Evolutionary conservation across 1,140 invertebrate genomes (phyloP).

Genomic region (Chrysoperla carnea): DNA sequence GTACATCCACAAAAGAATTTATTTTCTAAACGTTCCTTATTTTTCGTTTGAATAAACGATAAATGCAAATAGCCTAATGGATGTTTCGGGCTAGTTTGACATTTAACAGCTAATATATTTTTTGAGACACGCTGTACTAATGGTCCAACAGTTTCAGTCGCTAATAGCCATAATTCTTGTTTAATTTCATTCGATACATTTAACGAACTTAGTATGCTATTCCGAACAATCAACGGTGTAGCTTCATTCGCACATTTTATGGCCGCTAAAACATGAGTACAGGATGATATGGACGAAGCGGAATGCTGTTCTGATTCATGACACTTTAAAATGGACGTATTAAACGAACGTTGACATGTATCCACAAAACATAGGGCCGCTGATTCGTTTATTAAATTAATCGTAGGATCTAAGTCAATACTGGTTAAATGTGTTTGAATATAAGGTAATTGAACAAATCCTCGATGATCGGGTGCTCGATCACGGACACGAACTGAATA

Average conservation of each 20-base stretch:
- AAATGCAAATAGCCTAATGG: constrained; percentile 61
- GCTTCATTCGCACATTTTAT: constrained; percentile 45
- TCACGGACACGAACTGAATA: constrained; percentile 52
- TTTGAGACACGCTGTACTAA: constrained; percentile 62
- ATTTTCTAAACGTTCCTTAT: constrained; percentile 32
- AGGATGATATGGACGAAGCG: constrained; percentile 18
- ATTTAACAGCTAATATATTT: constrained; percentile 61
- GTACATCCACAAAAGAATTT: constrained; percentile 46
- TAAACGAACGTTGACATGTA: constrained; percentile 36
- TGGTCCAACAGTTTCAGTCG: constrained; percentile 42
- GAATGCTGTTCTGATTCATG: constrained; percentile 24
- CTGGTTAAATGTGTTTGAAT: constrained; percentile 19
- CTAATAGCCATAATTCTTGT: constrained; percentile 45
- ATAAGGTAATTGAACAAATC: constrained; percentile 54
- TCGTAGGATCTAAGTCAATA: constrained; percentile 26
- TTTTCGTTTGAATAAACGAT: constrained; percentile 36
- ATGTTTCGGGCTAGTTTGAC: constrained; percentile 46
- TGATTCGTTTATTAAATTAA: constrained; percentile 23
- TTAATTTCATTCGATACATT: constrained; percentile 45
- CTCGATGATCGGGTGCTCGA: constrained; percentile 49
- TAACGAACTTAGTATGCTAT: constrained; percentile 42
- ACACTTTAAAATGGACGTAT: constrained; percentile 34
- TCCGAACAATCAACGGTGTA: constrained; percentile 34
- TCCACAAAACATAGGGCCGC: constrained; percentile 49
- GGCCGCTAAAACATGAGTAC: constrained; percentile 52